Base-by-base conservation (phyloP, 2,797 vertebrate species). In the Pipistrellus nathusii region DNA sequence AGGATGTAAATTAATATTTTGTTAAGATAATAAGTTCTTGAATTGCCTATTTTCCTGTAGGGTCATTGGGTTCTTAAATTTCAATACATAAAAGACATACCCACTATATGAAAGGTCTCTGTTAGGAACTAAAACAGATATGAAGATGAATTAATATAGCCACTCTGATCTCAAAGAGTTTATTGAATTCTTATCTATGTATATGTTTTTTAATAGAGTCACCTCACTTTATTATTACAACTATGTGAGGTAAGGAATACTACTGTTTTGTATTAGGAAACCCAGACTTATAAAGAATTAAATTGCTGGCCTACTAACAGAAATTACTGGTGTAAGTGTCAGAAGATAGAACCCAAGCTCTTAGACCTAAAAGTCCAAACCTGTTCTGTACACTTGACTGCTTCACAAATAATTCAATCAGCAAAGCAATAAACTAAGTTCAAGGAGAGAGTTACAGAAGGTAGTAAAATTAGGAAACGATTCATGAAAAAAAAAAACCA, bases 1-100 rank as follows among this genome's bases (percentile, higher is more conserved):
- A 55, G 77, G 77, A 21, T 88, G 44, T 94, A 90, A 69, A 66
- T 93, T 73, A 91, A 73, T 89, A 30, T 35, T 66, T 68, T 1
- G 5, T 90, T 86, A 87, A 78, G 62, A 68, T 68, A 84, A 38
- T 75, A 72, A 44, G 17, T 96, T 62, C 25, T 81, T 94, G 68
- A 89, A 55, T 68, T 90, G 21, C 27, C 38, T 35, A 0, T 89
- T 96, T 93, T 88, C 35, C 10, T 90, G 3, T 59, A 83, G 88
- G 25, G n/a, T 89, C 68, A 73, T 41, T 90, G 69, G 35, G 3
- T 83, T 71, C 38, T 78, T 85, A 88, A 88, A 57, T 46, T 84
- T 94, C 59, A 84, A 2, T 48, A 68, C 4, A 41, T 91, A 75
- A 85, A 84, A 94, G 55, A 90, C 81, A 82, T 78, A 41, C 18